Evolutionary conservation across 2,113 vertebrate genomes (phyloP).

Genomic region (Apodemus sylvaticus): DNA sequence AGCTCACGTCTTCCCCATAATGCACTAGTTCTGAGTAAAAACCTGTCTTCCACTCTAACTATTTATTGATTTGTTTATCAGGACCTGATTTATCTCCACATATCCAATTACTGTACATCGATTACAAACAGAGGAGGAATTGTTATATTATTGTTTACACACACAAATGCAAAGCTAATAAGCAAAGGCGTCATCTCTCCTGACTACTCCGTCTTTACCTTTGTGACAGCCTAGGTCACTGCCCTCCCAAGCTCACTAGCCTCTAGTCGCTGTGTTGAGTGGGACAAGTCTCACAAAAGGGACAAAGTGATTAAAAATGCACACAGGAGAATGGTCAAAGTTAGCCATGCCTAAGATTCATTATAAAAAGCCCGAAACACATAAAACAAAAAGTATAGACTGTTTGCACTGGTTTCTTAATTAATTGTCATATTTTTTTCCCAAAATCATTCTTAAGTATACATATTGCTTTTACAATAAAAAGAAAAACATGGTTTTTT

Average conservation of each 20-base stretch:
- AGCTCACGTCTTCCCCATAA: neutral
- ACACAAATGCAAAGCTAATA: neutral
- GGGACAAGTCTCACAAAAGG: neutral
- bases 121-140: neutral
- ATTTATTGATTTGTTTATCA: neutral
- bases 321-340: neutral
- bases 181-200: neutral
- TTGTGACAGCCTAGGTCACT: neutral
- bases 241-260: neutral
- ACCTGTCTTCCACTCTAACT: neutral
- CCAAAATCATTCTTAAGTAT: neutral
- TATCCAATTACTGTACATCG: neutral
- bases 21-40: neutral
- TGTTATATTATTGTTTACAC: neutral
- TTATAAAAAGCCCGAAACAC: slow-evolving; percentile 6
- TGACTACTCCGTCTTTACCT: neutral
- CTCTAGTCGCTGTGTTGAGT: neutral
- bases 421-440: neutral
- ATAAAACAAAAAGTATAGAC: neutral
- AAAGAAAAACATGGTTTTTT: neutral
- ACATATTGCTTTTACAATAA: slow-evolving; percentile 6
- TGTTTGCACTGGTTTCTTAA: neutral
- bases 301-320: neutral
- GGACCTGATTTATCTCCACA: neutral
- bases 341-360: neutral